phyloP scores from a whole-genome alignment of 2,113 vertebrate species.

The Chiloscyllium plagiosum region DNA sequence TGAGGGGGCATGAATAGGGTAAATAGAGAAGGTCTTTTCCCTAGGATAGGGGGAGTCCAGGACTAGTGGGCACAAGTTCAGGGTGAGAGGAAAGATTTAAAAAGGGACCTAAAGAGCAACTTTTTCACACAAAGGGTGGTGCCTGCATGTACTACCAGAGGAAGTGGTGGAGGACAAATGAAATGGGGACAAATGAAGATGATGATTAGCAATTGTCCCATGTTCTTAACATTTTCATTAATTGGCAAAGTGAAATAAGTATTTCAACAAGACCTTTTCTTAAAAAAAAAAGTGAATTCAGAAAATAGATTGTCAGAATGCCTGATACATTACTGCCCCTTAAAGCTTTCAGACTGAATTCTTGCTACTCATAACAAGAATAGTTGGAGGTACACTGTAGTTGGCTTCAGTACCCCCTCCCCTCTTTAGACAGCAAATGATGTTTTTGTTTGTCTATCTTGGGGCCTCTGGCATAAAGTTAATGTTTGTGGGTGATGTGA shows the following conservation, averaged over 20 bases:
- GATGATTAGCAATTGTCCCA: too few species aligned
- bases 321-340: background rate
- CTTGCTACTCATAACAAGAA: background rate
- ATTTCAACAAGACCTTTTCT: background rate
- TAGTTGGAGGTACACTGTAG: background rate
- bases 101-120: too few species aligned
- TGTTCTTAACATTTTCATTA: background rate
- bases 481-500: background rate
- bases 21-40: too few species aligned
- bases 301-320: background rate
- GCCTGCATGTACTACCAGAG: too few species aligned
- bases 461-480: background rate
- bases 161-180: too few species aligned
- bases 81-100: too few species aligned
- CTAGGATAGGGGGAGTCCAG: too few species aligned
- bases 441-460: background rate
- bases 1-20: too few species aligned
- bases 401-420: background rate
- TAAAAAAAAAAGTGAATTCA: background rate
- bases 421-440: background rate
- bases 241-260: background rate
- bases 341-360: background rate
- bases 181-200: background rate
- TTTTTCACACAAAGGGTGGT: too few species aligned
- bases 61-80: too few species aligned